Evolutionary conservation across 2,113 vertebrate genomes (phyloP), one percentile per base, ranked within the genome.

Genomic region (Aegotheles bennettii): DNA sequence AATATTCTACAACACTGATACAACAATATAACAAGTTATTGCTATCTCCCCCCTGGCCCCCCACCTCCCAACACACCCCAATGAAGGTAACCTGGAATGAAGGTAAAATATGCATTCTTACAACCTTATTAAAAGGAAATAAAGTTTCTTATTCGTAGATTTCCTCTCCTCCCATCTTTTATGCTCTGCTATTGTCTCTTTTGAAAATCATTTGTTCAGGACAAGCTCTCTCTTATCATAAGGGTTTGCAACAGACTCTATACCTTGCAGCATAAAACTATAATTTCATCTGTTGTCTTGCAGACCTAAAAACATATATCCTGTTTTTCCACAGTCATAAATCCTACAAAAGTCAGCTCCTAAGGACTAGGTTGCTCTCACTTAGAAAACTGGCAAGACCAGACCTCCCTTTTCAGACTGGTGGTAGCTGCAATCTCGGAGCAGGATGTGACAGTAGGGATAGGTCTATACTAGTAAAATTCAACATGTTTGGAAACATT

Each of bases 401-500:
- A 65, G 85, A 83, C 13, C 67, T 75, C 61, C 10, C 19, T 36
- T 85, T 91, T 92, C 67, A 75, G n/a, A 70, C 35, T 33, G 9
- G 43, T 54, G 36, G 56, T 64, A 83, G 35, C 60, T 91, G 85
- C 43, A 74, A 2, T 56, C 56, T 31, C 16, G 16, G 67, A 70
- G 42, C 71, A 89, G 71, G 81, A 83, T 79, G 43, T 48, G 26
- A 31, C 26, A 28, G 21, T n/a, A 81, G 47, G 69, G 73, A 95
- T 95, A 78, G 60, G 86, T 94, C 64, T 71, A n/a, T 84, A 68
- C 93, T 84, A 47, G 71, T 90, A 67, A 82, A 90, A 67, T 45
- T 63, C 89, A 65, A 92, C 51, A 64, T 47, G 86, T 35, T 64
- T 92, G 76, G 83, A 92, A 94, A 78, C 84, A 78, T 90, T 97